phyloP scores from a whole-genome alignment of 1,140 invertebrate species.

The Meloidogyne chitwoodi region DNA sequence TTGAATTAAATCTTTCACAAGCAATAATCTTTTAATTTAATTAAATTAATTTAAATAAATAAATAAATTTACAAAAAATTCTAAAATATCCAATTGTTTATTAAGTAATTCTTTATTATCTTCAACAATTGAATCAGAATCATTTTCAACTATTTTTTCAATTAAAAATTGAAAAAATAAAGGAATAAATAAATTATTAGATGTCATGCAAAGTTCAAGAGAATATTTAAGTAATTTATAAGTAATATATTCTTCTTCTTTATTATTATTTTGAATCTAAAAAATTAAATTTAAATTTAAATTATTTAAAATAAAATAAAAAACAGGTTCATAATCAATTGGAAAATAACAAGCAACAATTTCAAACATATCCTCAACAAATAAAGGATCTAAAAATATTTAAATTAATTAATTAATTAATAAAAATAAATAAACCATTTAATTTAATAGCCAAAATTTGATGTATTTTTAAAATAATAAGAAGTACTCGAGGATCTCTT shows the following conservation, averaged over 20 bases:
- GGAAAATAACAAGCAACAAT: slow-evolving; percentile 47
- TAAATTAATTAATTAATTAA: slow-evolving; percentile 2
- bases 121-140: not conserved
- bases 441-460: slow-evolving; percentile 7
- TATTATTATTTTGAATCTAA: slow-evolving; percentile 21
- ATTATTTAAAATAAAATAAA: slow-evolving; percentile 5
- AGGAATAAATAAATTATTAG: slow-evolving; percentile 27
- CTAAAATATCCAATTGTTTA: slow-evolving; percentile 32
- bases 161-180: slow-evolving; percentile 44
- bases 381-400: slow-evolving; percentile 14
- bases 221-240: slow-evolving; percentile 30
- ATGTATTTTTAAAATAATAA: slow-evolving; percentile 34
- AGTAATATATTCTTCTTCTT: slow-evolving; percentile 23
- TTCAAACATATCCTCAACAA: slow-evolving; percentile 47
- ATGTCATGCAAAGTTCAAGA: slow-evolving; percentile 37
- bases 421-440: not conserved
- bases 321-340: slow-evolving; percentile 45
- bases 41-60: not conserved
- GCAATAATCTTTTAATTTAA: slow-evolving; percentile 2
- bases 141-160: slow-evolving; percentile 44
- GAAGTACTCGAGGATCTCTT: slow-evolving; percentile 42
- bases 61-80: slow-evolving; percentile 21
- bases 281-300: not conserved
- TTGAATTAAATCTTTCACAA: slow-evolving; percentile 11
- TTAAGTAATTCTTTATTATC: slow-evolving; percentile 1